Evolutionary conservation across 2,888 invertebrate genomes (phyloP), one percentile per base, ranked within the genome.

Genomic region (Stenchaetothrips biformis): DNA sequence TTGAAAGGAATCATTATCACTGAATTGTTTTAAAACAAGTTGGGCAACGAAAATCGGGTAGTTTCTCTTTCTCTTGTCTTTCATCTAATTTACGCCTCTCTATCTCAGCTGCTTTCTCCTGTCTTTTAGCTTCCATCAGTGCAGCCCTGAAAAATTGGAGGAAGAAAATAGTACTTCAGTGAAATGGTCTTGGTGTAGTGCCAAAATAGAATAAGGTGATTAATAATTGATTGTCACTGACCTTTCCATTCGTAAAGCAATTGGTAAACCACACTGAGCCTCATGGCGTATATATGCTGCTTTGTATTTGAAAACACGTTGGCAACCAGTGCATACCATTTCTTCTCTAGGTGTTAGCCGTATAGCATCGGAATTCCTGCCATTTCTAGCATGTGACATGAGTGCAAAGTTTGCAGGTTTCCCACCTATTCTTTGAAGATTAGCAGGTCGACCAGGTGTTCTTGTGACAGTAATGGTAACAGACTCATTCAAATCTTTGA

Each of bases 251-350:
- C 25, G 7, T 11, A 74, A n/a, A 7, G 67, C 67, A 74, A 21
- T 21, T 0, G 67, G 67, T 11, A 74, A 11, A 2, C 67, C 67
- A 74, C 67, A 74, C 25, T 74, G 67, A 11, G 67, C 21, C 11
- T 74, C 67, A 74, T 74, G 67, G 21, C 67, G 21, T 21, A 74
- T 11, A 74, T 7, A 74, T 6, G 67, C 67, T 74, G 67, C 67
- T 74, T 25, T 74, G 67, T 74, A 74, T 74, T 74, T 74, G 25
- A 74, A 74, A 21, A 25, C 67, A 9, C 67, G 21, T 74, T 74
- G 21, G 25, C 67, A 74, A 8, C 21, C 67, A 74, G 21, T 74
- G 67, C 67, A 74, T 8, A 25, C 25, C 67, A 74, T 74, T 74
- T 74, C 67, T 74, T 74, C 67, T 74, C 25, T 21, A 11, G 67